phyloP scores from a whole-genome alignment of 2,113 vertebrate genomes.

The Hyla sarda region DNA sequence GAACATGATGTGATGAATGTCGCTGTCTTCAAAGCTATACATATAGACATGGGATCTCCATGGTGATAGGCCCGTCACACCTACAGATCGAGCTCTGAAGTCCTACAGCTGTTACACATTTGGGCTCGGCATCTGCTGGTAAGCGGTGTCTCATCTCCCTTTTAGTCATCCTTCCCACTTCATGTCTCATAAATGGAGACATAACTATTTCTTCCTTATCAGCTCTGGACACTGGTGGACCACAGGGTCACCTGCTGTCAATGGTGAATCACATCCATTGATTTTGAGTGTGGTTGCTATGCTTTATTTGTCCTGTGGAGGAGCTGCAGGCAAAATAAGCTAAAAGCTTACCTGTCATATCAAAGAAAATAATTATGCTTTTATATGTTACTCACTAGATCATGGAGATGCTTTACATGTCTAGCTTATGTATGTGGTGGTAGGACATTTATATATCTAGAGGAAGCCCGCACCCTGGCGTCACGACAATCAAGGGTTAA shows the following conservation, averaged over 20 bases:
- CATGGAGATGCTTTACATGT: too few species aligned
- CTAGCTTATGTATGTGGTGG: too few species aligned
- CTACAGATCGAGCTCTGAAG: neutral
- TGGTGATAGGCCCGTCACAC: slow-evolving; percentile 3
- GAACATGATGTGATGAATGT: neutral
- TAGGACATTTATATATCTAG: too few species aligned
- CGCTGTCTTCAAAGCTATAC: neutral
- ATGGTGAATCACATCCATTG: neutral
- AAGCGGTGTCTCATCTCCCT: slow-evolving; percentile 19
- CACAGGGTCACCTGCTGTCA: neutral
- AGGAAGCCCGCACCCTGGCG: too few species aligned
- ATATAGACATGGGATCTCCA: neutral
- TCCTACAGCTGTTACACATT: slow-evolving; percentile 9
- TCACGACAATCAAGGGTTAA: too few species aligned
- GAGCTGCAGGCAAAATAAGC: neutral
- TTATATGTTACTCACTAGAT: too few species aligned
- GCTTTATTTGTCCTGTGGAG: neutral
- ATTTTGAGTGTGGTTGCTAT: neutral
- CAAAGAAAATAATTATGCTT: too few species aligned
- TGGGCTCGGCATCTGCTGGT: slow-evolving; percentile 11
- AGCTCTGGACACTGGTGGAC: neutral
- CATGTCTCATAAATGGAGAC: neutral
- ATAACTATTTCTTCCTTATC: neutral
- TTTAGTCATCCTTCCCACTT: slow-evolving; percentile 27
- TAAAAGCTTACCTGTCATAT: too few species aligned